phyloP scores from a whole-genome alignment of 1,140 invertebrate species.

The Drosophila subpulchrella region DNA sequence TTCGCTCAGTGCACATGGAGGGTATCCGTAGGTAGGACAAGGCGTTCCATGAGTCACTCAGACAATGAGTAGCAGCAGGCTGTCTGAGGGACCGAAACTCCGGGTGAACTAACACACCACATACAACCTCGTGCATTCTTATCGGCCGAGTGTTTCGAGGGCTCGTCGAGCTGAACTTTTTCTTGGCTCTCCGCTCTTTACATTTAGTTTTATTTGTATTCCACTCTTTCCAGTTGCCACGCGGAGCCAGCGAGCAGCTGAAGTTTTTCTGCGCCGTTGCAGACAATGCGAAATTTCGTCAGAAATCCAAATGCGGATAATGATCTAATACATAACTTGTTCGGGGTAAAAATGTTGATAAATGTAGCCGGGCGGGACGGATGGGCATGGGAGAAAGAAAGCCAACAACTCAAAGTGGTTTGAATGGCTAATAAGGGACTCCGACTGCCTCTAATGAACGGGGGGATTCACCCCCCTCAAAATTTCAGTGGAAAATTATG shows the following conservation, averaged over 20 bases:
- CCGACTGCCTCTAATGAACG: slow-evolving; percentile 2
- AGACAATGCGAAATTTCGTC: slow-evolving; percentile 82
- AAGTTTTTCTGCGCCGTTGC: slow-evolving; percentile 60
- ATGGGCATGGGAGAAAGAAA: slow-evolving; percentile 34
- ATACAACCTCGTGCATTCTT: slow-evolving; percentile 39
- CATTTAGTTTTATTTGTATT: slow-evolving; percentile 17
- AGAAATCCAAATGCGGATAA: slow-evolving; percentile 83
- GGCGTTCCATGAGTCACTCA: slow-evolving; percentile 43
- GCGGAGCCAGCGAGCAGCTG: slow-evolving; percentile 35
- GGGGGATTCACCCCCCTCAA: slow-evolving; percentile 25
- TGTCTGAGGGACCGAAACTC: slow-evolving; percentile 18
- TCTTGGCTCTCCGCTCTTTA: slow-evolving; percentile 7
- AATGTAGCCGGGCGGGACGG: slow-evolving; percentile 33
- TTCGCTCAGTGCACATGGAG: slow-evolving; percentile 15
- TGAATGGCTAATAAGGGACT: slow-evolving; percentile 50
- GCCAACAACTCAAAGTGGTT: slow-evolving; percentile 34
- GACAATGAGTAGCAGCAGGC: slow-evolving; percentile 33
- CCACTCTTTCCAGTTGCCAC: slow-evolving; percentile 9
- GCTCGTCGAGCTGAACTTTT: slow-evolving; percentile 43
- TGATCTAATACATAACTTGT: slow-evolving; percentile 83
- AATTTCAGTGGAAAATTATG: slow-evolving; percentile 9
- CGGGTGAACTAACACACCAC: slow-evolving; percentile 2
- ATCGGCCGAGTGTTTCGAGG: slow-evolving; percentile 34
- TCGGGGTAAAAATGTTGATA: slow-evolving; percentile 73
- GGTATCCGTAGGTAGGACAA: slow-evolving; percentile 36